Conservation (phyloP, 1,140 invertebrate genomes). For the Ladona fulva region DNA sequence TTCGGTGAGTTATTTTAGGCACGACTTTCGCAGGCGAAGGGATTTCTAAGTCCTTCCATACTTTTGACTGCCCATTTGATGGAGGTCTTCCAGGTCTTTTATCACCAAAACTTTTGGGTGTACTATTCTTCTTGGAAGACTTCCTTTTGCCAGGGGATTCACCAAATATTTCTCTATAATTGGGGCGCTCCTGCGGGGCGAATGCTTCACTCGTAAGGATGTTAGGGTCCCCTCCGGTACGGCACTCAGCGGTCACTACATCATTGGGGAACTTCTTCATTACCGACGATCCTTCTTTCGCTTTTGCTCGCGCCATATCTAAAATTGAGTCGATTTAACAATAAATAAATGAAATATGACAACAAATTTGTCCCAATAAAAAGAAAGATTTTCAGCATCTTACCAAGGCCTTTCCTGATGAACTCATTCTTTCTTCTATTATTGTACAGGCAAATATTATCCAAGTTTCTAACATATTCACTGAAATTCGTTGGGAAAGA, state of each 20-base stretch:
- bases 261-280: slow-evolving; percentile 69
- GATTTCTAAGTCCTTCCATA: slow-evolving; percentile 24
- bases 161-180: slow-evolving; percentile 46
- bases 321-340: slow-evolving; percentile 29
- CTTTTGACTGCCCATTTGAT: slow-evolving; percentile 29
- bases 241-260: slow-evolving; percentile 54
- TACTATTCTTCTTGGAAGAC: slow-evolving; percentile 15
- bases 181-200: slow-evolving; percentile 46
- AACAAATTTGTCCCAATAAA: background rate
- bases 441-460: slow-evolving; percentile 64
- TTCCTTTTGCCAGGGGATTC: slow-evolving; percentile 29
- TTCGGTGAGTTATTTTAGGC: slow-evolving; percentile 40
- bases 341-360: background rate
- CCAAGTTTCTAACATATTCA: slow-evolving; percentile 63
- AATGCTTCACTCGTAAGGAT: slow-evolving; percentile 48
- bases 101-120: slow-evolving; percentile 28
- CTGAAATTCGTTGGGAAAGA: too few relatives aligned
- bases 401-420: slow-evolving; percentile 68
- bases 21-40: background rate
- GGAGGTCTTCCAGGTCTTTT: slow-evolving; percentile 36
- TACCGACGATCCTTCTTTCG: slow-evolving; percentile 39
- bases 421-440: slow-evolving; percentile 67
- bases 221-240: slow-evolving; percentile 54
- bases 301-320: slow-evolving; percentile 50
- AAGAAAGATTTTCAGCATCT: slow-evolving; percentile 31